Evolutionary conservation across 2,797 vertebrate genomes (phyloP), one percentile per base, ranked within the genome.

Genomic region (Psittacula echo): DNA sequence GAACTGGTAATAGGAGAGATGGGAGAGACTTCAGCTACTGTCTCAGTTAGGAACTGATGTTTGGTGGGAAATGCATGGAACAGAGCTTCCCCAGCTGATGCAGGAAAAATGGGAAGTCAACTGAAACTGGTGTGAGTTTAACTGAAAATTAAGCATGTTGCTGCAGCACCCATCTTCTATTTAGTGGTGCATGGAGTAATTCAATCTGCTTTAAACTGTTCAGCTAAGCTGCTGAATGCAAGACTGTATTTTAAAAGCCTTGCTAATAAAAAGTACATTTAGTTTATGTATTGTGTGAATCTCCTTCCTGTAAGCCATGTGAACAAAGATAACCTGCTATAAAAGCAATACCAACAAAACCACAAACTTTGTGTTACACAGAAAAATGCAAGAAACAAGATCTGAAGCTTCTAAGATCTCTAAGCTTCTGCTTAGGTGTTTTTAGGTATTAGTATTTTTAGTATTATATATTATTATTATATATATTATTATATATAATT

Each of bases 191-290:
- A 26, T 26, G 14, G 29, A 90, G 10, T 60, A 44, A 76, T 50
- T 56, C 16, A 16, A 67, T 62, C 67, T 74, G 71, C 56, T 79
- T 85, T 82, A 20, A 88, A 64, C 22, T 74, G 17, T 50, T 82
- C 77, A 87, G 86, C 61, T 37, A 41, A 87, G 32, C 24, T 85
- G 70, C 74, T 76, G 80, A 65, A 70, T 53, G 67, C 64, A 82
- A 85, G 80, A 86, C 73, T 95, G 93, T 86, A 66, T 51, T 51
- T 67, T 44, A 91, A 85, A 77, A 96, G 65, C 90, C 84, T 87
- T 90, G 90, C 88, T 92, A 96, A 97, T 97, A 96, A 95, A 95
- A 74, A 90, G 6, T 56, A 2, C 72, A 82, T 82, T 90, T 92
- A 54, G 24, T 73, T 78, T 84, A 78, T 29, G 19, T 50, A 18